Evolutionary conservation across 2,888 invertebrate species (phyloP), one percentile per base, ranked within the genome.

Genomic region (Orchesellides sinensis): DNA sequence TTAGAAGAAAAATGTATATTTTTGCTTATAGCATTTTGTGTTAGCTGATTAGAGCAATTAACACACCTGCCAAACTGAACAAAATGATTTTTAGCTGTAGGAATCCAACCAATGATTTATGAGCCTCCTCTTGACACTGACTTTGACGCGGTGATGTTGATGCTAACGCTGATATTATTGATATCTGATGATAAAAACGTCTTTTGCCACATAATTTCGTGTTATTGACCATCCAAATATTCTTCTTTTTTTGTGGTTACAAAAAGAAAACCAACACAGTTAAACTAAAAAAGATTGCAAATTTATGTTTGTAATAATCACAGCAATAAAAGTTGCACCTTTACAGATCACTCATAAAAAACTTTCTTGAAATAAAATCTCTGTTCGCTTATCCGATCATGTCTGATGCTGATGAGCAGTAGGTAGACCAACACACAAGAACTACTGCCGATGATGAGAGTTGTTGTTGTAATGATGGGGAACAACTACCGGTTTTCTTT

Each of bases 401-500:
- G 2, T 40, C 14, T 40, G 10, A 5, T 40, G n/a, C 2, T 14
- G 40, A 40, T 40, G 2, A 14, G 40, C n/a, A n/a, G 40, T 40
- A 40, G n/a, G 40, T 40, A 40, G 40, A 32, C 10, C 32, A 32
- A 32, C 5, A 32, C 10, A 40, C n/a, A 40, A 40, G 40, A 40
- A 40, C 10, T n/a, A 40, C 40, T 14, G 10, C 40, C 19, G 21
- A 54, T 54, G 1, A 29, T 73, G 73, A 72, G n/a, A n/a, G n/a
- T n/a, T 61, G 47, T 8, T 54, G 17, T 12, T 75, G 59, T 77
- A 80, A 70, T 79, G 73, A 73, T 45, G 40, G 25, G 47, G 66
- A 17, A 59, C 32, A 56, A 80, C 80, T 80, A 80, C 80, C 80
- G 80, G 80, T 80, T 80, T 80, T 72, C 59, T 45, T 80, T 80